phyloP scores from a whole-genome alignment of 2,113 vertebrate genomes.

The Egretta garzetta region DNA sequence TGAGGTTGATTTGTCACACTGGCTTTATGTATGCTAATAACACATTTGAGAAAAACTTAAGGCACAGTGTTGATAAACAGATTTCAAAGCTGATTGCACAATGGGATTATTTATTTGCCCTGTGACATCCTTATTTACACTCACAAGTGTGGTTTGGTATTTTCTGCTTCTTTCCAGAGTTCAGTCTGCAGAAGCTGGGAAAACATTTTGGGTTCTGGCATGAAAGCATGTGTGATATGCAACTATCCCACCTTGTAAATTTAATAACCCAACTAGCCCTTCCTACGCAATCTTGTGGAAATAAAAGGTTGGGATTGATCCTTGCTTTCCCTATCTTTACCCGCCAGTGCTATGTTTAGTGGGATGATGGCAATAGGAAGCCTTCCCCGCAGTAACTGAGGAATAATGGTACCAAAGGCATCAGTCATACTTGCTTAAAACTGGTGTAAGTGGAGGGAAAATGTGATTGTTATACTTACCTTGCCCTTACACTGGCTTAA shows the following conservation, averaged over 20 bases:
- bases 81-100: not conserved
- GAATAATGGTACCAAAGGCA: not conserved
- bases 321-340: not conserved
- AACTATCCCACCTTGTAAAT: not conserved
- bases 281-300: not conserved
- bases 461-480: not conserved
- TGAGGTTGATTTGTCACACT: not conserved
- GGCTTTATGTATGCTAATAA: not conserved
- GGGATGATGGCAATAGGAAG: not conserved
- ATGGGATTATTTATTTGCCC: not conserved
- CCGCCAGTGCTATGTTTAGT: not conserved
- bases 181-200: not conserved
- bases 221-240: fast-evolving
- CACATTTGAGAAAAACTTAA: not conserved
- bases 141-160: not conserved
- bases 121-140: not conserved
- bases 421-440: not conserved
- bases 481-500: not conserved
- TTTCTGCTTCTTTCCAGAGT: not conserved
- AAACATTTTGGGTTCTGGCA: not conserved
- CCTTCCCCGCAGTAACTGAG: not conserved
- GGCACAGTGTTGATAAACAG: conserved; percentile 5
- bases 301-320: not conserved
- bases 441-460: not conserved
- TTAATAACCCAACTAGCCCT: not conserved